Evolutionary conservation across 2,888 invertebrate genomes (phyloP).

Genomic region (Yponomeuta evonymella): DNA sequence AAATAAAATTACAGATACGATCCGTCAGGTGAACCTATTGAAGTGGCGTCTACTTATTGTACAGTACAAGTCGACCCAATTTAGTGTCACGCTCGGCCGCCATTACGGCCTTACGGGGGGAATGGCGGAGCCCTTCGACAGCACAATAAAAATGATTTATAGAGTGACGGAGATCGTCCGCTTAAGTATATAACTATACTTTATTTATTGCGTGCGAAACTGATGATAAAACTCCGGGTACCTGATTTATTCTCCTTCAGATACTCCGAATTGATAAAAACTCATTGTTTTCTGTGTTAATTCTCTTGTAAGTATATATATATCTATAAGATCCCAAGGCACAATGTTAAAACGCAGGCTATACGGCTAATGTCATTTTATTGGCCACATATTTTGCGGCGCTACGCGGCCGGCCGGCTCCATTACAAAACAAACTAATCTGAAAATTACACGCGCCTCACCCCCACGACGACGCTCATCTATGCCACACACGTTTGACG

Average conservation of each 20-base stretch:
- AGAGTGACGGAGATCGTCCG: constrained; percentile 54
- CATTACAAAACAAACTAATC: constrained; percentile 71
- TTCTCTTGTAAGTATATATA: too few species aligned
- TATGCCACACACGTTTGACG: neutral
- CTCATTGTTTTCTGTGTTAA: too few species aligned
- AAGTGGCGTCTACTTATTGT: constrained; percentile 33
- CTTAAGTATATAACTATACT: constrained; percentile 66
- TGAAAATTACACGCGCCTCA: constrained; percentile 61
- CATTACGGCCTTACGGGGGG: constrained; percentile 44
- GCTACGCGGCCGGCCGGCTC: constrained; percentile 35
- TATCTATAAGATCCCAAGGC: too few species aligned
- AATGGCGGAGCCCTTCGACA: constrained; percentile 52
- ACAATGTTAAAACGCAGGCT: constrained; percentile 5
- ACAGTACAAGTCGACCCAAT: constrained; percentile 55
- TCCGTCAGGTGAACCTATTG: neutral
- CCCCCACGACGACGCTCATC: constrained; percentile 19
- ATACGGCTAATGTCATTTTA: constrained; percentile 36
- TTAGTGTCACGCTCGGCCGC: constrained; percentile 47
- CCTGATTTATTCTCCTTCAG: constrained; percentile 35
- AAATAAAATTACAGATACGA: neutral
- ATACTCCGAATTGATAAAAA: neutral
- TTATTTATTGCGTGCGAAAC: constrained; percentile 61
- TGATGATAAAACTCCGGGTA: constrained; percentile 59
- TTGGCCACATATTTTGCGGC: constrained; percentile 57
- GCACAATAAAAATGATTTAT: constrained; percentile 72